phyloP scores from a whole-genome alignment of 2,888 invertebrate genomes.

The Drosophila pegasa region DNA sequence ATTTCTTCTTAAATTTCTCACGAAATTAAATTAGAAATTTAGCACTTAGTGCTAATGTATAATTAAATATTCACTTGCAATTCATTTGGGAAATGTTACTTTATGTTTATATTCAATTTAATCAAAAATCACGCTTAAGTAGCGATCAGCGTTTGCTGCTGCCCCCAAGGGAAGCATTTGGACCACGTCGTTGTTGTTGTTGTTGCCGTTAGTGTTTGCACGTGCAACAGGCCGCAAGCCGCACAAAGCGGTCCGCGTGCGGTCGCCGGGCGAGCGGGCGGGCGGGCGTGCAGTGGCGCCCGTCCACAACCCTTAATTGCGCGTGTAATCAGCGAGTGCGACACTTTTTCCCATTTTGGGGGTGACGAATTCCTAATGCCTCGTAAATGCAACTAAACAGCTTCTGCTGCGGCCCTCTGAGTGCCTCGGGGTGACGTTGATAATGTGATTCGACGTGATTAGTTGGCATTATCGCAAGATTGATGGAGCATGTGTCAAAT shows the following conservation, averaged over 20 bases:
- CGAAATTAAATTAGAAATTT: background rate
- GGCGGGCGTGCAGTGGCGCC: constrained; percentile 24
- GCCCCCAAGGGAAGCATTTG: constrained; percentile 69
- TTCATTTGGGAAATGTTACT: constrained; percentile 1
- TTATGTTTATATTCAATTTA: constrained; percentile 58
- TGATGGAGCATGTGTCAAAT: constrained; percentile 66
- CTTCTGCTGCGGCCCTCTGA: constrained; percentile 42
- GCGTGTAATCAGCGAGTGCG: constrained; percentile 66
- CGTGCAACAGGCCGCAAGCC: constrained; percentile 76
- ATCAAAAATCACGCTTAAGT: constrained; percentile 69
- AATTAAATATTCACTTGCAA: background rate
- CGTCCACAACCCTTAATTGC: constrained; percentile 73
- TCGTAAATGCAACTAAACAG: constrained; percentile 69
- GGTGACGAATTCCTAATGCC: constrained; percentile 49
- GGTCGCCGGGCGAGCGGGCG: constrained; percentile 15
- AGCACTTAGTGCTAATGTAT: background rate
- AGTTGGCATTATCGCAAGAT: constrained; percentile 60
- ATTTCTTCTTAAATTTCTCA: background rate
- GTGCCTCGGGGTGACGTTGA: constrained; percentile 34
- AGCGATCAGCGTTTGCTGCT: constrained; percentile 41
- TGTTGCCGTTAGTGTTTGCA: constrained; percentile 50
- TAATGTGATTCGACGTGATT: constrained; percentile 65
- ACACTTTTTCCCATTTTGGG: constrained; percentile 25
- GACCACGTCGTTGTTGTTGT: constrained; percentile 20
- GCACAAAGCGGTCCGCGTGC: constrained; percentile 49